These are phyloP conservation scores for Augochlorella aurata DNA, from an alignment of 2,888 invertebrate genomes.

Conservation along the genomic window DNA sequence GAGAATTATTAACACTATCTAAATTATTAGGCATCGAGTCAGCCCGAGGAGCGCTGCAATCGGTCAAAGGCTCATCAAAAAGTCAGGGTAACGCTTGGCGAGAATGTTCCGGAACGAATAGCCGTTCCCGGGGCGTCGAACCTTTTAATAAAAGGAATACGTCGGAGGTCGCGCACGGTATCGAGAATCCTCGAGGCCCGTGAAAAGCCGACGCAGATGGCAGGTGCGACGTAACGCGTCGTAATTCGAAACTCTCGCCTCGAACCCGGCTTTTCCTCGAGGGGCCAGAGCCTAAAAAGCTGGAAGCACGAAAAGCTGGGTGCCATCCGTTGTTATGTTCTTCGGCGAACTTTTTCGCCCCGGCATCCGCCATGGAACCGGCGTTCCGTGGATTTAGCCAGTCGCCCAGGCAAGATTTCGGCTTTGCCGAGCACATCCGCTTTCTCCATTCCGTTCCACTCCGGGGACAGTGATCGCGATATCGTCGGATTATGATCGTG, in stretches of 20 bases:
- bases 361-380: slow-evolving; percentile 8
- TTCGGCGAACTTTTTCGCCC: slow-evolving; percentile 15
- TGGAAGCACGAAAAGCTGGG: neutral
- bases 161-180: neutral
- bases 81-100: neutral
- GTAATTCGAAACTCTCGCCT: slow-evolving; percentile 31
- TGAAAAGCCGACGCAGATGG: neutral
- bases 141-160: neutral
- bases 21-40: neutral
- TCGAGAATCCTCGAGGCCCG: neutral
- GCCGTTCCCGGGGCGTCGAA: neutral
- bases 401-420: slow-evolving; percentile 35
- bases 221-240: slow-evolving; percentile 4
- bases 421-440: neutral
- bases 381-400: slow-evolving; percentile 24
- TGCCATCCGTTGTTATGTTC: slow-evolving; percentile 5
- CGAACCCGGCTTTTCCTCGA: neutral
- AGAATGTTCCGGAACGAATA: neutral
- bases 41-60: neutral
- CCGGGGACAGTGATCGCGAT: slow-evolving; percentile 13
- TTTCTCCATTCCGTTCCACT: slow-evolving; percentile 21
- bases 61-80: neutral
- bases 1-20: neutral
- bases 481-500: slow-evolving; percentile 23
- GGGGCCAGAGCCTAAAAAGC: no score